Evolutionary conservation across 2,113 vertebrate genomes (phyloP).

Genomic region (Saguinus imperator): DNA sequence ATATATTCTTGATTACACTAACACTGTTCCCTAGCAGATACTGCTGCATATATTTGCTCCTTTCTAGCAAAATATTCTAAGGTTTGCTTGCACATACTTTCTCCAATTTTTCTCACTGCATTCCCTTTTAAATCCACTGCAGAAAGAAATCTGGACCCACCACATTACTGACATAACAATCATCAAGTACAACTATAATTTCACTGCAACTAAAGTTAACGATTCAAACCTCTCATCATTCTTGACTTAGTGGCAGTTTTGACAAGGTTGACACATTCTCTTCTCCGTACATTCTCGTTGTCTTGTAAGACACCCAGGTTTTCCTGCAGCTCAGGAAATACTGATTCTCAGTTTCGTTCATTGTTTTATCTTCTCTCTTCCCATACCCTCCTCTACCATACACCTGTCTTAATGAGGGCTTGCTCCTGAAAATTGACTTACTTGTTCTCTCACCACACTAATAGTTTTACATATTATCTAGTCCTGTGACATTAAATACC

Average conservation of each 20-base stretch:
- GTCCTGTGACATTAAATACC: not conserved
- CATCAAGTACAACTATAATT: not conserved
- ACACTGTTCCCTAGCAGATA: fast-evolving
- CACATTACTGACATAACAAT: not conserved
- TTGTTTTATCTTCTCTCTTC: not conserved
- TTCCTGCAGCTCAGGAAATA: not conserved
- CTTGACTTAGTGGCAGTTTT: not conserved
- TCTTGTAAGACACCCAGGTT: not conserved
- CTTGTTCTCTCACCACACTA: not conserved
- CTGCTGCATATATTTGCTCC: not conserved
- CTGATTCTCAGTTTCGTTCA: not conserved
- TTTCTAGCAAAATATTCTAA: not conserved
- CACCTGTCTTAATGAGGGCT: not conserved
- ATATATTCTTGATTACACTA: not conserved
- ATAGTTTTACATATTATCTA: not conserved
- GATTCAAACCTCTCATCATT: not conserved
- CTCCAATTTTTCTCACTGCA: not conserved
- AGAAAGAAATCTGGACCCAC: not conserved
- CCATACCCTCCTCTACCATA: not conserved
- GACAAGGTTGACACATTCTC: not conserved
- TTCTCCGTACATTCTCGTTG: not conserved
- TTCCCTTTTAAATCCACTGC: not conserved
- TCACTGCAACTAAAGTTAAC: not conserved
- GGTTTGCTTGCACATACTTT: not conserved
- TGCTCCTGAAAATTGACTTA: not conserved